Evolutionary conservation across 2,888 invertebrate genomes (phyloP), one percentile per base, ranked within the genome.

Genomic region (Tridacna crocea): DNA sequence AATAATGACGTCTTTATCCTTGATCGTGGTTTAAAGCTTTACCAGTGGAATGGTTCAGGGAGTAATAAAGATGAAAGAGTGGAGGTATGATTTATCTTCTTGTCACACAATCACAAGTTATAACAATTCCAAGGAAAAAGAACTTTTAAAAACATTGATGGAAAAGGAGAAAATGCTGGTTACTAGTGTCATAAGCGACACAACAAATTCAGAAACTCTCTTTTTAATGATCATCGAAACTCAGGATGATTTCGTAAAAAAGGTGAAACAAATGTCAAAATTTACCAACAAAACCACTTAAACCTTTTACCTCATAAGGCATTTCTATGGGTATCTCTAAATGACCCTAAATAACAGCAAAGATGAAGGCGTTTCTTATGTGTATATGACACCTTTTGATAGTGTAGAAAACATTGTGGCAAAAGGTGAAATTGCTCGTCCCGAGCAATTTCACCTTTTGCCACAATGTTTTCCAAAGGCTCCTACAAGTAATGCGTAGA

Each of bases 61-160:
- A 88, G 90, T 77, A 94, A 93, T 87, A 94, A 94, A 79, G 93
- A 94, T 78, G 94, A 94, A 77, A 89, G 90, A 60, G 90, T 93
- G 84, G 91, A 92, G 92, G 93, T 92, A 66, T 66, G 79, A 19
- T 60, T 55, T 55, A 55, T 6, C 55, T 11, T 11, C 11, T 55
- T 55, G 3, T 19, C 11, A 10, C 55, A 19, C 19, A 19, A 55
- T 55, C 2, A 55, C 55, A 3, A 1, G 2, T 55, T 55, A 3
- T 55, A 11, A 55, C 55, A 3, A n/a, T 10, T 11, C 19, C 55
- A 6, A 3, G 17, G 55, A 19, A 55, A 55, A 11, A 55, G 3
- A 10, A 2, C 55, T 55, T 55, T 55, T 55, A 11, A 55, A 55
- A 55, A 55, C 55, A 55, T 55, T 55, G 55, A 6, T 3, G 19